Evolutionary conservation across 2,888 invertebrate species (phyloP).

Genomic region (Epirrhoe tristata): DNA sequence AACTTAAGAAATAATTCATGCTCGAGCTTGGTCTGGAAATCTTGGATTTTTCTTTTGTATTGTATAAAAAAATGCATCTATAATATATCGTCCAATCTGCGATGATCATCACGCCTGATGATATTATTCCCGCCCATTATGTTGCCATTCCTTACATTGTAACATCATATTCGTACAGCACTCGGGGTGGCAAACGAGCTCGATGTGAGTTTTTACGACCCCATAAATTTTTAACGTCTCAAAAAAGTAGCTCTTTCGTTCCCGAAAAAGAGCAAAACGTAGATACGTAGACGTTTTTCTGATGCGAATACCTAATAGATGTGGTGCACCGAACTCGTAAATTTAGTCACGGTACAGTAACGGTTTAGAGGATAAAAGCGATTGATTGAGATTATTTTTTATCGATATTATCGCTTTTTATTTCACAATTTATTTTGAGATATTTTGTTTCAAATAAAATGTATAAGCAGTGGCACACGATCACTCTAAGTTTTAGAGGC

Average conservation of each 20-base stretch:
- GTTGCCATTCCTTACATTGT: constrained; percentile 58
- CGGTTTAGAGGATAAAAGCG: constrained; percentile 20
- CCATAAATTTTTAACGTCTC: constrained; percentile 79
- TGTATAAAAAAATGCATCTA: background rate
- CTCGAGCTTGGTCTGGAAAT: too few relatives aligned
- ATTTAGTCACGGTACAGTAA: constrained; percentile 27
- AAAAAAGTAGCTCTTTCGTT: constrained; percentile 70
- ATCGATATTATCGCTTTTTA: background rate
- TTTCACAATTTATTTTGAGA: background rate
- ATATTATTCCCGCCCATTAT: constrained; percentile 51
- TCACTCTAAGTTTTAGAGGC: too few relatives aligned
- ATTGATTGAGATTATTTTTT: constrained; percentile 27
- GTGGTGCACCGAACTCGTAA: constrained; percentile 34
- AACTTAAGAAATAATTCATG: too few relatives aligned
- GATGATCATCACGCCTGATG: constrained; percentile 29
- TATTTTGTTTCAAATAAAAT: background rate
- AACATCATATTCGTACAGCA: constrained; percentile 66
- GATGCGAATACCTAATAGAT: constrained; percentile 55
- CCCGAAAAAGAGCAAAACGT: constrained; percentile 59
- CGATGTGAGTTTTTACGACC: constrained; percentile 74
- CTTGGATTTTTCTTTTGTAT: too few relatives aligned
- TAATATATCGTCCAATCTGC: constrained; percentile 18
- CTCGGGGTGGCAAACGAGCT: constrained; percentile 66
- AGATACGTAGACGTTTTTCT: constrained; percentile 52
- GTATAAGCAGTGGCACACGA: too few relatives aligned